These are phyloP conservation scores for Drepana falcataria DNA, from an alignment of 2,888 invertebrate species.

Conservation along the genomic window DNA sequence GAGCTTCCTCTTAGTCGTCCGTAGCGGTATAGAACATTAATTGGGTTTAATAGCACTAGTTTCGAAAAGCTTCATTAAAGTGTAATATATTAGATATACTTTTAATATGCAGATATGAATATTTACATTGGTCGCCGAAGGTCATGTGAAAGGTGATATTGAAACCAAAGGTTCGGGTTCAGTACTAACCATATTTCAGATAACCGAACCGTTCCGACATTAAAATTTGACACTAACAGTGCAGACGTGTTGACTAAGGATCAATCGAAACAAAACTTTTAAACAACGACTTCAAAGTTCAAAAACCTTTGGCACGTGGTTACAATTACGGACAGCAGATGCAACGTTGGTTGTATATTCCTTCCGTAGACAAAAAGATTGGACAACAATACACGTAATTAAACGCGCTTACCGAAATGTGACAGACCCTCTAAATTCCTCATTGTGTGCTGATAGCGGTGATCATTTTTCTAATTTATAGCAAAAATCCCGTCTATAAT, in stretches of 20 bases:
- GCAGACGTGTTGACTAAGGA: constrained; percentile 34
- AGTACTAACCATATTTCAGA: constrained; percentile 49
- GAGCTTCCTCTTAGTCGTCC: too few relatives aligned
- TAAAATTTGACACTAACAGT: constrained; percentile 67
- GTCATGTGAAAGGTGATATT: constrained; percentile 57
- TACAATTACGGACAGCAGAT: constrained; percentile 46
- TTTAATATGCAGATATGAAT: constrained; percentile 4
- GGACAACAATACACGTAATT: constrained; percentile 67
- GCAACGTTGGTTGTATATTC: constrained; percentile 45
- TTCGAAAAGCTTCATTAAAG: too few relatives aligned
- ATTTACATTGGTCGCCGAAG: constrained; percentile 44
- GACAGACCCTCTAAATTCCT: constrained; percentile 41
- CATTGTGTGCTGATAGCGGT: constrained; percentile 38
- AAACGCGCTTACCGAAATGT: constrained; percentile 41
- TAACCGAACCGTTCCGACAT: constrained; percentile 59
- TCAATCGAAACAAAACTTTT: constrained; percentile 38
- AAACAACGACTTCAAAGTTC: constrained; percentile 27
- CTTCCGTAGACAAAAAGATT: constrained; percentile 47
- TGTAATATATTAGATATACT: too few relatives aligned
- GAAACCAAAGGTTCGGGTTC: constrained; percentile 41
- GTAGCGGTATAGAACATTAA: too few relatives aligned
- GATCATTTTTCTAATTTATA: constrained; percentile 19
- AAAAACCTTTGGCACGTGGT: constrained; percentile 31
- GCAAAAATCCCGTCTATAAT: constrained; percentile 24
- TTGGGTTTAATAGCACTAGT: too few relatives aligned